These are phyloP conservation scores for Cossypha polioptera DNA, from an alignment of 2,797 vertebrate genomes.

Conservation along the genomic window DNA sequence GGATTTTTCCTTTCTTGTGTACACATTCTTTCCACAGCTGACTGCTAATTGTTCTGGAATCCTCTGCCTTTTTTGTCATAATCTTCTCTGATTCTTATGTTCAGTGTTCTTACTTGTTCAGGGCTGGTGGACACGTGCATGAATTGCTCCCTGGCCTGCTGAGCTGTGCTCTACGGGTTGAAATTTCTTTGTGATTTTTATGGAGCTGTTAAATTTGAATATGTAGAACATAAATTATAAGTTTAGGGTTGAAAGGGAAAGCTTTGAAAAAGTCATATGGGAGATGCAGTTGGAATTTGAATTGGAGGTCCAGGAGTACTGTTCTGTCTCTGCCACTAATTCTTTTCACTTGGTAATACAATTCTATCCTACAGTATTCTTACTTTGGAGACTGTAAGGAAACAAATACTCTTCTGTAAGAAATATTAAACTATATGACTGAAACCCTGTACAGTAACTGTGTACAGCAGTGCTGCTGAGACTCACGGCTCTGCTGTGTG, in stretches of 20 bases:
- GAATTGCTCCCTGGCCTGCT: not conserved
- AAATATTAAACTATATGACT: not conserved
- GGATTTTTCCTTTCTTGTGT: not conserved
- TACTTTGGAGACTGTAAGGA: not conserved
- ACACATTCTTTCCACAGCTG: not conserved
- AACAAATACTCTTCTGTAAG: not conserved
- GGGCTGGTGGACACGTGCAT: not conserved
- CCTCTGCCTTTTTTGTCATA: not conserved
- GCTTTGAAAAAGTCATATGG: not conserved
- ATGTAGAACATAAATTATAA: not conserved
- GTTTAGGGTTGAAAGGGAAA: not conserved
- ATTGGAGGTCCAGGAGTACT: not conserved
- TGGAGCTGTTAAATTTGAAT: not conserved
- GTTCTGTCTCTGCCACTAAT: accelerated
- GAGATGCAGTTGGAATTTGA: not conserved
- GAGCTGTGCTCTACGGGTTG: not conserved
- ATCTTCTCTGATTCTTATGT: accelerated
- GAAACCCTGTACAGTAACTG: not conserved
- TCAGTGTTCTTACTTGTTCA: not conserved
- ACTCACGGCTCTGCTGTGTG: not conserved
- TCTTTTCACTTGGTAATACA: not conserved
- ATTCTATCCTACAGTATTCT: not conserved
- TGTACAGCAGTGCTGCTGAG: not conserved
- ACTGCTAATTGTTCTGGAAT: not conserved
- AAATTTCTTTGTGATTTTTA: not conserved